phyloP scores from a whole-genome alignment of 2,888 invertebrate genomes.

The Sphinx pinastri region DNA sequence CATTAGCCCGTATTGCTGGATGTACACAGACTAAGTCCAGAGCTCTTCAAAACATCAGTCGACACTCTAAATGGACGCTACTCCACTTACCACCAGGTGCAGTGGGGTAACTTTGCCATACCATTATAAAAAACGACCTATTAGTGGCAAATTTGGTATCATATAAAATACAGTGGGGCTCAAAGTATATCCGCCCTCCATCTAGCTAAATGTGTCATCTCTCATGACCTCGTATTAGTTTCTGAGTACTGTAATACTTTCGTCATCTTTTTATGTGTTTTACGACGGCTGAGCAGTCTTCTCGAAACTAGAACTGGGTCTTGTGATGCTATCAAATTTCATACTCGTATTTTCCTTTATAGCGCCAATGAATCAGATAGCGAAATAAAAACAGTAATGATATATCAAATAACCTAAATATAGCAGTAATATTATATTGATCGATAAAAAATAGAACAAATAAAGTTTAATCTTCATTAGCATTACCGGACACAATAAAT shows the following conservation, averaged over 20 bases:
- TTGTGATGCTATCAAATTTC: neutral
- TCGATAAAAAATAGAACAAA: neutral
- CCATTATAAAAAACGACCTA: too few species aligned
- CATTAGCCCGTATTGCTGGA: too few species aligned
- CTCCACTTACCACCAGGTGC: too few species aligned
- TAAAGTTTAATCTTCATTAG: neutral
- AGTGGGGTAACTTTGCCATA: too few species aligned
- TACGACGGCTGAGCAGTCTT: neutral
- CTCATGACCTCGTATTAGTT: neutral
- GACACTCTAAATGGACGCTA: too few species aligned
- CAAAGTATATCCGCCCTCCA: neutral
- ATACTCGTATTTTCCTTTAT: neutral
- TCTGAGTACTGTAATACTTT: neutral
- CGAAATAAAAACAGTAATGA: too few species aligned
- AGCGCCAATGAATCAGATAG: neutral
- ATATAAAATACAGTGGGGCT: too few species aligned
- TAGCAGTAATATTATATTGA: neutral
- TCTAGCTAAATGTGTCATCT: neutral
- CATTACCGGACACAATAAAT: neutral
- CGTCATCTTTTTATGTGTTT: slow-evolving; percentile 11
- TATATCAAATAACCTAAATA: neutral
- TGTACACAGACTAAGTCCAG: too few species aligned
- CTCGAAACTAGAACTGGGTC: neutral
- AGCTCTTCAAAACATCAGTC: too few species aligned
- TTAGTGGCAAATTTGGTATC: too few species aligned